phyloP scores from a whole-genome alignment of 1,140 invertebrate genomes.

The Charaxes varanes region DNA sequence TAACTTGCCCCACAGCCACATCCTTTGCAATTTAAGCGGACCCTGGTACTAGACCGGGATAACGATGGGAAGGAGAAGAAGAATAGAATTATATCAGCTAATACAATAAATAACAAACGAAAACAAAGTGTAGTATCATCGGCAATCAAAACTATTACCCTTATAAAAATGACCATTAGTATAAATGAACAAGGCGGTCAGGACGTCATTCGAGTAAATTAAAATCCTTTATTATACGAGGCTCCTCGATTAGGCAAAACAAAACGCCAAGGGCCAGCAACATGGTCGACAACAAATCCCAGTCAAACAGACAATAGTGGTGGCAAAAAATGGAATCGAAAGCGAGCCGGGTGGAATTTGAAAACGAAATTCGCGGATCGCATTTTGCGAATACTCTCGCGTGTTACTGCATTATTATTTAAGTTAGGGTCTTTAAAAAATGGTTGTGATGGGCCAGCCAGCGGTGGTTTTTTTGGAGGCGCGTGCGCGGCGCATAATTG shows the following conservation, averaged over 20 bases:
- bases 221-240: constrained; percentile 22
- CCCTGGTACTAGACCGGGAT: no score
- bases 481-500: constrained; percentile 69
- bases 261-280: constrained; percentile 22
- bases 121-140: no score
- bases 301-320: constrained; percentile 59
- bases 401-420: constrained; percentile 74
- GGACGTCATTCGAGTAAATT: constrained; percentile 11
- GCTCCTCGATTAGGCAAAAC: constrained; percentile 26
- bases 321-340: constrained; percentile 52
- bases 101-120: no score
- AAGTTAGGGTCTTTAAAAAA: constrained; percentile 63
- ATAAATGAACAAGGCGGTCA: no score
- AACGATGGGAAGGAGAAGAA: no score
- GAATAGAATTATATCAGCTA: no score
- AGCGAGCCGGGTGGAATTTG: constrained; percentile 51
- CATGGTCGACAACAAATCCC: constrained; percentile 45
- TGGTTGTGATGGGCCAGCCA: constrained; percentile 51
- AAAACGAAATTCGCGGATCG: constrained; percentile 68
- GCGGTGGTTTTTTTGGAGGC: constrained; percentile 62
- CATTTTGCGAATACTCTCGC: constrained; percentile 70
- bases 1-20: no score
- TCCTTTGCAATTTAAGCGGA: no score
- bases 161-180: no score
- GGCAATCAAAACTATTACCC: no score